Evolutionary conservation across 2,888 invertebrate genomes (phyloP).

Genomic region (Sisyra nigra): DNA sequence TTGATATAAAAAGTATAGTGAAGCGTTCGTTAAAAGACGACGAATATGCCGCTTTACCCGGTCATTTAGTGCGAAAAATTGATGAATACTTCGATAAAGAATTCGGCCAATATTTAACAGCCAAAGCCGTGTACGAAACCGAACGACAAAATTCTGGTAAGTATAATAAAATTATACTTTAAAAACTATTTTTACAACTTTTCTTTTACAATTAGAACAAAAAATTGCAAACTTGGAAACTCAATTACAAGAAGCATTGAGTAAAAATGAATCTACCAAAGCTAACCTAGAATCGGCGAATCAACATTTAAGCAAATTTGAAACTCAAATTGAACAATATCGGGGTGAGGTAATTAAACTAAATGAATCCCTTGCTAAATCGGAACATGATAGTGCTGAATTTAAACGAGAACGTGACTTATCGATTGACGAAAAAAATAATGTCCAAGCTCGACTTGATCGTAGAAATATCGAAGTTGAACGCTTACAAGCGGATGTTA

Average conservation of each 20-base stretch:
- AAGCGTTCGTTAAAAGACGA: constrained; percentile 29
- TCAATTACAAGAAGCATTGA: constrained; percentile 36
- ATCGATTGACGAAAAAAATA: constrained; percentile 59
- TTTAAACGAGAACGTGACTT: constrained; percentile 52
- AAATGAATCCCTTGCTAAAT: constrained; percentile 40
- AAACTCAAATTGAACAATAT: constrained; percentile 42
- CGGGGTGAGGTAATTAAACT: constrained; percentile 47
- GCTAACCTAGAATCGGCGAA: constrained; percentile 43
- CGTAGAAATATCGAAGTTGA: constrained; percentile 58
- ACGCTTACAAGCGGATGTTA: constrained; percentile 50
- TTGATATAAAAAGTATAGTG: constrained; percentile 24
- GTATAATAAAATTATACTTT: constrained; percentile 9
- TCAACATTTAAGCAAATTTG: constrained; percentile 44
- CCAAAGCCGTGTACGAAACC: constrained; percentile 56
- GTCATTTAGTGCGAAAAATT: constrained; percentile 40
- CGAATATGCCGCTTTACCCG: constrained; percentile 37
- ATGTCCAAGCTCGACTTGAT: constrained; percentile 51
- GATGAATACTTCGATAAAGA: constrained; percentile 40
- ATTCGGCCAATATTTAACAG: constrained; percentile 54
- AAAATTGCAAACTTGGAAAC: constrained; percentile 36
- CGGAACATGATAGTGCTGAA: constrained; percentile 48
- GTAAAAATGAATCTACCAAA: constrained; percentile 44
- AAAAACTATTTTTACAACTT: constrained; percentile 3
- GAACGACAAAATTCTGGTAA: constrained; percentile 45
- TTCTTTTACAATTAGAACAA: constrained; percentile 32